Percentiles rank a stretch among this genome's conserved stretches.
Evolutionary conservation across 2,797 vertebrate genomes (phyloP).

Genomic region (Gymnoscopelus microlampas): DNA sequence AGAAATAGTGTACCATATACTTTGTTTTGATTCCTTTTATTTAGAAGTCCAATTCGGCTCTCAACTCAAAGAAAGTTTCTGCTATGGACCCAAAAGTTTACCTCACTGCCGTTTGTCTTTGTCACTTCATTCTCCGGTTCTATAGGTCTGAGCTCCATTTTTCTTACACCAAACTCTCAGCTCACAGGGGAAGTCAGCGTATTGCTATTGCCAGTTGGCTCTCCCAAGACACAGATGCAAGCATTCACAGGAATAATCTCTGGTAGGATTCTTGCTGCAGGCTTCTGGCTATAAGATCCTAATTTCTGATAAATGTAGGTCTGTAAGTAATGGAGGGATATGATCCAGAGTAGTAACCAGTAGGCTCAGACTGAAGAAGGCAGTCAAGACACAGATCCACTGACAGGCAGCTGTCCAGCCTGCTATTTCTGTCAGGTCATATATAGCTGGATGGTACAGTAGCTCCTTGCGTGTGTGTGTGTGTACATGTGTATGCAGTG

Average conservation of each 20-base stretch:
- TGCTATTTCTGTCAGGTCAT: constrained; percentile 44
- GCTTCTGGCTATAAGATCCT: too few species aligned
- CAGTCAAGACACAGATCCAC: constrained; percentile 39
- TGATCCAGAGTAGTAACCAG: constrained; percentile 17
- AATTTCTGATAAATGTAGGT: constrained; percentile 9
- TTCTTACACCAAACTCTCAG: constrained; percentile 17
- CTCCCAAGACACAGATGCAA: constrained; percentile 19
- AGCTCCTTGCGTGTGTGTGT: neutral
- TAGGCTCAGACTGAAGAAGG: constrained; percentile 14
- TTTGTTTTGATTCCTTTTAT: neutral
- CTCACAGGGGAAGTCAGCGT: neutral
- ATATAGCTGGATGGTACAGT: constrained; percentile 20
- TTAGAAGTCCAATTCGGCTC: neutral
- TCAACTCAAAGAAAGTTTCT: neutral
- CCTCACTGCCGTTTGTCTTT: constrained; percentile 33
- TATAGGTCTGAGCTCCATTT: constrained; percentile 30
- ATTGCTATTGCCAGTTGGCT: neutral
- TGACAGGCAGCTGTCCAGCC: constrained; percentile 31
- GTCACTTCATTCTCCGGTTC: constrained; percentile 4
- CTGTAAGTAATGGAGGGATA: constrained; percentile 42
- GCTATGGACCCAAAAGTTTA: constrained; percentile 11
- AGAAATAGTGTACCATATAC: neutral
- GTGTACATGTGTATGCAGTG: too few species aligned
- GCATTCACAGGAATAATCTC: constrained; percentile 1
- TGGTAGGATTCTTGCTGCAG: neutral